These are phyloP conservation scores for Acanthiza pusilla DNA, from an alignment of 2,797 vertebrate species.

Conservation along the genomic window DNA sequence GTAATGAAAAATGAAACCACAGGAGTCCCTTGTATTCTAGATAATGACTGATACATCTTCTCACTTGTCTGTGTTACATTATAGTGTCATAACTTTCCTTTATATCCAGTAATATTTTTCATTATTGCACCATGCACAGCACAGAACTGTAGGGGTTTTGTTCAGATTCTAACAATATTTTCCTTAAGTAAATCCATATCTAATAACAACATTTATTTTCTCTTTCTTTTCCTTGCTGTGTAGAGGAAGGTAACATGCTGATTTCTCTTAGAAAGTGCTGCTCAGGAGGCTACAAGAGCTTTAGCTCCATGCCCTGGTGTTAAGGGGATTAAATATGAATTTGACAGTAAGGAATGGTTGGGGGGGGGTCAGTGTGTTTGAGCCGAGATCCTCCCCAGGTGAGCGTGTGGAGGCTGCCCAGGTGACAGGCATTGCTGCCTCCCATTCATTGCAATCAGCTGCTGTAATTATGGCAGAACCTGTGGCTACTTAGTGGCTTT, in stretches of 20 bases:
- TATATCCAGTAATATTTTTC: slow-evolving; percentile 47
- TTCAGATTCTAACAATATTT: slow-evolving; percentile 48
- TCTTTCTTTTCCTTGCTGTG: not conserved
- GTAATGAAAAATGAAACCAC: slow-evolving; percentile 52
- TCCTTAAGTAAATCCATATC: slow-evolving; percentile 46
- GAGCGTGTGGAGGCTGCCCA: not conserved
- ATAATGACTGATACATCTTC: slow-evolving; percentile 36
- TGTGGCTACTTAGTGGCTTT: not conserved
- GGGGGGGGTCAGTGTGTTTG: not conserved
- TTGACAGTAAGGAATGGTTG: not conserved
- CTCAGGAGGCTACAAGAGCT: not conserved
- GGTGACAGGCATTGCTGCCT: not conserved
- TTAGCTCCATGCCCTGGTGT: not conserved
- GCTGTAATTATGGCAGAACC: not conserved
- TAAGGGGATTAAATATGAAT: not conserved
- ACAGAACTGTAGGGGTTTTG: slow-evolving; percentile 42
- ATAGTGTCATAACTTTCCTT: slow-evolving; percentile 46
- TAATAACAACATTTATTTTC: slow-evolving; percentile 39
- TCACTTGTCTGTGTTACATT: slow-evolving; percentile 1
- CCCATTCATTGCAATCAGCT: not conserved
- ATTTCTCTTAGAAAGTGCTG: slow-evolving; percentile 21
- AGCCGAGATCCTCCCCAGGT: not conserved
- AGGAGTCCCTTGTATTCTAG: not conserved
- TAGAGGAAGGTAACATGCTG: not conserved
- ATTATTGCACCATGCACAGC: not conserved